Base-by-base conservation (phyloP, 1,140 invertebrate genomes). In the Cylas formicarius region DNA sequence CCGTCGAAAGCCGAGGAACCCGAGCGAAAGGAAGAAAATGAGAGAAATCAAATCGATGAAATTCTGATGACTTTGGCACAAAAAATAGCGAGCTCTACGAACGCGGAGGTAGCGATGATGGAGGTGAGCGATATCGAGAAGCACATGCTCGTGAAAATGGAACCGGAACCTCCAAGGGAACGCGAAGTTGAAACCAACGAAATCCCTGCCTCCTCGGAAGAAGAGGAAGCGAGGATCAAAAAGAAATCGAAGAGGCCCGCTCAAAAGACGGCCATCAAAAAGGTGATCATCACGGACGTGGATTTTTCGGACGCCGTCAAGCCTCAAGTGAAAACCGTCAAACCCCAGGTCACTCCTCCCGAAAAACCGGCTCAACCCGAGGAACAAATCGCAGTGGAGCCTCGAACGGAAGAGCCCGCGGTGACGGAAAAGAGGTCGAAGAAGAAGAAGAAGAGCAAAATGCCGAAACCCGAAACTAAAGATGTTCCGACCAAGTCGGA, bases 371-470 rank as follows among this genome's bases (percentile, higher is more conserved):
- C 33, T 28, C 27, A 20, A 11, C 28, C 31, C 26, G 17, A 17
- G 18, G 39, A 41, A 17, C 7, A 38, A 18, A 19, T 16, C 1
- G 20, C 8, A 14, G n/a, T 27, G 21, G 40, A 44, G 42, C 4
- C 11, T 10, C 24, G 33, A 17, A 31, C 18, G 10, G 42, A 54
- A 27, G 13, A 16, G 11, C 28, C 21, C 11, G 31, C 20, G 3
- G 29, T 48, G 29, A 24, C 19, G 13, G 50, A 53, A 7, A 57
- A 53, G 32, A 50, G 46, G 31, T 23, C 43, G n/a, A 55, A 56
- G 27, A 61, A 63, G 43, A 57, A 58, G 32, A 62, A 61, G 44
- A 62, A 61, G 44, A 62, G 60, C 29, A 57, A 60, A 39, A 42
- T 27, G 13, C 22, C 21, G 16, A 48, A 53, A 22, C 11, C 23